Evolutionary conservation across 2,888 invertebrate genomes (phyloP).

Genomic region (Volucella inflata): DNA sequence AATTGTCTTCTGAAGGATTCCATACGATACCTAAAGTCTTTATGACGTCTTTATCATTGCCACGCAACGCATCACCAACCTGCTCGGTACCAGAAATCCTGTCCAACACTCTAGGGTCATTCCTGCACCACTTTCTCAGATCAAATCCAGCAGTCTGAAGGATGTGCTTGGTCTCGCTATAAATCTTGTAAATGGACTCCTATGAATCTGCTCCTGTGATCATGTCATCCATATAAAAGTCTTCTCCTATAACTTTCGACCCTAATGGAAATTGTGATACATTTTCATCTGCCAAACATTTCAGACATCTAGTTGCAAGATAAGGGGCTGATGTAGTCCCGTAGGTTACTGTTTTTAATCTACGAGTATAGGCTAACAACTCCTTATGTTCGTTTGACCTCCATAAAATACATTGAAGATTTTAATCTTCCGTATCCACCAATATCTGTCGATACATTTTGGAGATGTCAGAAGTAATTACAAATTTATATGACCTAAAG

Average conservation of each 20-base stretch:
- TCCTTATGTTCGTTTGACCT: neutral
- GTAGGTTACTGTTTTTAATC: neutral
- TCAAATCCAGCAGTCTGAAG: slow-evolving; percentile 23
- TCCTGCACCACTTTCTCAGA: slow-evolving; percentile 42
- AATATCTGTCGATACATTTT: neutral
- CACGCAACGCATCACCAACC: neutral
- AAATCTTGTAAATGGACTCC: slow-evolving; percentile 1
- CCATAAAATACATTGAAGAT: neutral
- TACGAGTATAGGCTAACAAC: too few relatives aligned
- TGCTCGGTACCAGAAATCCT: neutral
- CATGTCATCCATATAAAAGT: slow-evolving; percentile 69
- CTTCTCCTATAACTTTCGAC: slow-evolving; percentile 20
- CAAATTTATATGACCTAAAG: slow-evolving; percentile 5
- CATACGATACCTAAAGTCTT: slow-evolving; percentile 54
- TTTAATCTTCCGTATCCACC: neutral
- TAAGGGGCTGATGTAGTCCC: neutral
- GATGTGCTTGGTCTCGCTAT: slow-evolving; percentile 13
- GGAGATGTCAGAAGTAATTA: neutral
- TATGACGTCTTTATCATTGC: slow-evolving; percentile 29
- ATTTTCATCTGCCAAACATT: neutral
- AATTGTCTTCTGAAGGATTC: slow-evolving; percentile 23
- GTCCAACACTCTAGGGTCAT: neutral
- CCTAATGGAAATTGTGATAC: slow-evolving; percentile 47
- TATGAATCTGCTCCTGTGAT: slow-evolving; percentile 36
- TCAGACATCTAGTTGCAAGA: too few relatives aligned